A percentile compares a stretch with the other conserved stretches of the same genome.
phyloP scores from a whole-genome alignment of 2,113 vertebrate species.

The Bubo bubo region DNA sequence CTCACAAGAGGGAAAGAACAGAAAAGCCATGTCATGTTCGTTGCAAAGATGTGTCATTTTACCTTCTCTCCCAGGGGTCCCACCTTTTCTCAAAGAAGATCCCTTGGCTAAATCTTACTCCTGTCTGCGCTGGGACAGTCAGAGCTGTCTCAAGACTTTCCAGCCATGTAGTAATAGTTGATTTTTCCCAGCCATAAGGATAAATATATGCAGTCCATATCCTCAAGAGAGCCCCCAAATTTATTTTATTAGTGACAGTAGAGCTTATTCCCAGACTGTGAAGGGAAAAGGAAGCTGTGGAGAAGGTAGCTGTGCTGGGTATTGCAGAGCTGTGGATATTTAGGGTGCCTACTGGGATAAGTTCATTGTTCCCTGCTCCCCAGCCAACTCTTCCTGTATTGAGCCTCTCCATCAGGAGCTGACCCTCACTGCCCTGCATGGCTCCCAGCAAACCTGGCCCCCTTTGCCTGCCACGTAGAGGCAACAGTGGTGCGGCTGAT shows the following conservation, averaged over 20 bases:
- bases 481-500: background rate
- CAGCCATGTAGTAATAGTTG: background rate
- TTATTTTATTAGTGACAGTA: background rate
- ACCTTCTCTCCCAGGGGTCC: background rate
- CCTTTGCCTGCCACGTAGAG: background rate
- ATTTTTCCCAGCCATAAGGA: background rate
- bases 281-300: background rate
- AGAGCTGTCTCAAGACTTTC: background rate
- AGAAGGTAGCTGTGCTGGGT: background rate
- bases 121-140: background rate
- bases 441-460: background rate
- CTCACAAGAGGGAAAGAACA: background rate
- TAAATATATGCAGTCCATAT: background rate
- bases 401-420: background rate
- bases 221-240: background rate
- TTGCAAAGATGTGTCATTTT: background rate
- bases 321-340: background rate
- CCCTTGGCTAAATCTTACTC: background rate
- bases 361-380: background rate
- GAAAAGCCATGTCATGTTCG: background rate
- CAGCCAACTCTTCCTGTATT: background rate
- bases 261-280: background rate
- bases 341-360: background rate
- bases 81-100: background rate
- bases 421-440: accelerated